A percentile compares a stretch with the other conserved stretches of the same genome.
phyloP scores from a whole-genome alignment of 1,140 invertebrate species.

The Drosophila subobscura region DNA sequence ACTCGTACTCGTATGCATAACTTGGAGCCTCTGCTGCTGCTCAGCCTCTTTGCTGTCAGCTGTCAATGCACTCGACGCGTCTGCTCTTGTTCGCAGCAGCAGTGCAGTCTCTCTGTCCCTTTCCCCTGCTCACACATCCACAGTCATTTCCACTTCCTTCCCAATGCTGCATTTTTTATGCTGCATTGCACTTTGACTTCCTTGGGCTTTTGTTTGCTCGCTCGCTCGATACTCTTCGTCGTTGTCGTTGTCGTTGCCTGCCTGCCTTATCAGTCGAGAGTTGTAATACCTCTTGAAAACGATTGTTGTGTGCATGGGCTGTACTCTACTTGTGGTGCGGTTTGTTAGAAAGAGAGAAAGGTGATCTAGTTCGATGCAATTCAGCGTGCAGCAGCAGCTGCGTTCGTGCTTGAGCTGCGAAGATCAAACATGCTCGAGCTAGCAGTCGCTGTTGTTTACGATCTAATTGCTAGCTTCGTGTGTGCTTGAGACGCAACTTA shows the following conservation, averaged over 20 bases:
- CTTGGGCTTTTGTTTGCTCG: conserved; percentile 63
- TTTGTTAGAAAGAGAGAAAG: no score
- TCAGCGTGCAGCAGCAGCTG: no score
- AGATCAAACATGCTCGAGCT: no score
- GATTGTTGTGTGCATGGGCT: conserved; percentile 27
- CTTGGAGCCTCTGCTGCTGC: conserved; percentile 30
- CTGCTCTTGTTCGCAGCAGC: conserved; percentile 51
- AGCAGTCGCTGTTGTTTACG: no score
- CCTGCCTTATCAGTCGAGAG: conserved; percentile 40
- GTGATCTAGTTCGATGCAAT: no score
- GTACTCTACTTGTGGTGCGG: no score
- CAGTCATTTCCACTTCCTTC: conserved; percentile 12
- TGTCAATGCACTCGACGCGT: conserved; percentile 72
- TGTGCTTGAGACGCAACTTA: no score
- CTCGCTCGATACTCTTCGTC: conserved; percentile 44
- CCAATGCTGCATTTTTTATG: conserved; percentile 70
- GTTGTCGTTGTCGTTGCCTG: conserved; percentile 11
- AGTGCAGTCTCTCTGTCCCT: not conserved
- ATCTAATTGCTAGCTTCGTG: no score
- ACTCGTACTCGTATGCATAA: conserved; percentile 57
- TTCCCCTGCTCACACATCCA: conserved; percentile 1
- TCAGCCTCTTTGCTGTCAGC: conserved; percentile 72
- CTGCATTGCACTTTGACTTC: conserved; percentile 76
- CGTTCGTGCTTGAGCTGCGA: no score
- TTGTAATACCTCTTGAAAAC: no score